These are phyloP conservation scores for Microchirus variegatus DNA, from an alignment of 2,797 vertebrate species.

Conservation along the genomic window DNA sequence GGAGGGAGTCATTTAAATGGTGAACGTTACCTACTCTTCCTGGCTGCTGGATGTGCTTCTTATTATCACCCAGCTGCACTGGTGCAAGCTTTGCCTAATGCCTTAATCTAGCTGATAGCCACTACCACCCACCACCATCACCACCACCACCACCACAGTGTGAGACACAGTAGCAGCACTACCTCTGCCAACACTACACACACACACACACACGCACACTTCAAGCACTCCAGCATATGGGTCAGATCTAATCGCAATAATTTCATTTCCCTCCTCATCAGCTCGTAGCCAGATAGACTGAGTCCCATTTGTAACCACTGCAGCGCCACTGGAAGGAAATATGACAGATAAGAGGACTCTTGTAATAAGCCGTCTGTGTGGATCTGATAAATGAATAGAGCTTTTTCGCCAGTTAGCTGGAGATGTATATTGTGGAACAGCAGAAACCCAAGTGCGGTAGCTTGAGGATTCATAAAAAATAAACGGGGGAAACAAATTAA, in stretches of 20 bases:
- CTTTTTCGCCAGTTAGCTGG: constrained; percentile 70
- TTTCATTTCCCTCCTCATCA: constrained; percentile 81
- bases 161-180: constrained; percentile 44
- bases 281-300: constrained; percentile 75
- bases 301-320: constrained; percentile 78
- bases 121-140: constrained; percentile 39
- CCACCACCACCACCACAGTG: constrained; percentile 24
- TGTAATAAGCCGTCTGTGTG: constrained; percentile 77
- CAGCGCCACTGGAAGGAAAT: constrained; percentile 75
- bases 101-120: constrained; percentile 58
- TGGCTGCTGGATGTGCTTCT: constrained; percentile 30
- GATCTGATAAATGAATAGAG: constrained; percentile 79
- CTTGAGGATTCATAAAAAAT: constrained; percentile 65
- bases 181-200: constrained; percentile 43
- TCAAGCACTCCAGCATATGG: constrained; percentile 72
- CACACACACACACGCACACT: constrained; percentile 46
- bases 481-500: constrained; percentile 74
- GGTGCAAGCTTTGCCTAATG: constrained; percentile 38
- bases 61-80: constrained; percentile 53
- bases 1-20: constrained; percentile 28
- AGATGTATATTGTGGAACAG: constrained; percentile 63
- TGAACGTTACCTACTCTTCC: constrained; percentile 42
- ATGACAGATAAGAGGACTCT: constrained; percentile 78
- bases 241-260: constrained; percentile 81
- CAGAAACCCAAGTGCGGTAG: constrained; percentile 49